A percentile compares a stretch with the other conserved stretches of the same genome.
Conservation (phyloP, 2,888 invertebrate genomes). For the Eurois occulta region DNA sequence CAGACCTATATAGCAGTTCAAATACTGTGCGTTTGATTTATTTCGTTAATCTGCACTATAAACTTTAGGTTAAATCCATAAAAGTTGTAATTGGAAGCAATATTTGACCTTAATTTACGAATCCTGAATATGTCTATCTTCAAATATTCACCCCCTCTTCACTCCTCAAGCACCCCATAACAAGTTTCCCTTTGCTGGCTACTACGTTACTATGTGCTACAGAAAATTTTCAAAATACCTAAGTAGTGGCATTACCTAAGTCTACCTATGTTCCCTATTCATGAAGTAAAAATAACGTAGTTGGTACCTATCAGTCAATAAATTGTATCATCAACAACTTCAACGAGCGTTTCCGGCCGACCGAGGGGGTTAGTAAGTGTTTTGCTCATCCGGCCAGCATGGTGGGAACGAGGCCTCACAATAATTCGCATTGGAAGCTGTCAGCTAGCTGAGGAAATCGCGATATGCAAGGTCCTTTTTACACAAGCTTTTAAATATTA, state of each 20-base stretch:
- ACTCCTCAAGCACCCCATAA: background rate
- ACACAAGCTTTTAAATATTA: background rate
- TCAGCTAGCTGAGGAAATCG: background rate
- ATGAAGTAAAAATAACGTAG: background rate
- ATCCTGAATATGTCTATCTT: too few relatives aligned
- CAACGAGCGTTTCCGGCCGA: conserved; percentile 41
- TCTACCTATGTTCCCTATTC: background rate
- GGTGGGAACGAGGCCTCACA: conserved; percentile 44
- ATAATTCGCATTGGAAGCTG: conserved; percentile 17
- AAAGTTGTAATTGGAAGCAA: too few relatives aligned
- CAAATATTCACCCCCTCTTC: too few relatives aligned
- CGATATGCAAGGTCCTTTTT: background rate
- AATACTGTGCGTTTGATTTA: too few relatives aligned
- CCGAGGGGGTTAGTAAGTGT: conserved; percentile 27
- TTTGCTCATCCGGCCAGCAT: conserved; percentile 36
- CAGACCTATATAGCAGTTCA: too few relatives aligned
- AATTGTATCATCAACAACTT: conserved; percentile 32
- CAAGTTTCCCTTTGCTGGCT: background rate
- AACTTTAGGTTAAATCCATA: too few relatives aligned
- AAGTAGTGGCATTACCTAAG: background rate
- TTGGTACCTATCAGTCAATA: conserved; percentile 9
- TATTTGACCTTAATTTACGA: too few relatives aligned
- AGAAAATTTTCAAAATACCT: too few relatives aligned
- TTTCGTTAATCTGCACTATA: too few relatives aligned
- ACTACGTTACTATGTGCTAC: background rate